A percentile compares a stretch with the other conserved stretches of the same genome.
These are phyloP conservation scores for Synanthedon tipuliformis DNA, from an alignment of 2,888 invertebrate species.

Conservation along the genomic window DNA sequence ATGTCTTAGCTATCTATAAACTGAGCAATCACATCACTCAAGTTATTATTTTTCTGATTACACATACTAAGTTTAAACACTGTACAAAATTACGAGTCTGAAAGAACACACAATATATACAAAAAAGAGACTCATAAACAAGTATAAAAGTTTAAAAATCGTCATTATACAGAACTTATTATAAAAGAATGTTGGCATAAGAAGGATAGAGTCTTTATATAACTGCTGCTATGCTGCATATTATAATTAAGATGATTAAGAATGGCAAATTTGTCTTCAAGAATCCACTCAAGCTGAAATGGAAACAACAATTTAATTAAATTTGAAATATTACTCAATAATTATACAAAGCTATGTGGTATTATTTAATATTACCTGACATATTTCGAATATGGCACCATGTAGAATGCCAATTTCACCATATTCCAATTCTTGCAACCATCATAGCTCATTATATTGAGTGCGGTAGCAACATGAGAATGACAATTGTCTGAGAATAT, in stretches of 20 bases:
- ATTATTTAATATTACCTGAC: constrained; percentile 68
- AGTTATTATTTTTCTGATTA: too few relatives aligned
- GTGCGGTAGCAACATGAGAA: constrained; percentile 94
- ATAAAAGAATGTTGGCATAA: too few relatives aligned
- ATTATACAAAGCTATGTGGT: background rate
- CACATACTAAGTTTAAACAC: too few relatives aligned
- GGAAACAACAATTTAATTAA: constrained; percentile 1
- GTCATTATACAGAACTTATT: too few relatives aligned
- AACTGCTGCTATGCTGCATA: constrained; percentile 37
- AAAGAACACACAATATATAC: background rate
- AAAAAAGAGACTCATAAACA: background rate
- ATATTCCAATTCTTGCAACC: constrained; percentile 88
- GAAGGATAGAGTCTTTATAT: constrained; percentile 20
- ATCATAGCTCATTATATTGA: constrained; percentile 91
- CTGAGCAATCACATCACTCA: too few relatives aligned
- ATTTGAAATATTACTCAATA: too few relatives aligned
- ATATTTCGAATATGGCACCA: constrained; percentile 80
- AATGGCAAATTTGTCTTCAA: constrained; percentile 91
- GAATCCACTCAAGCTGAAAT: constrained; percentile 73
- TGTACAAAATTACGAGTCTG: too few relatives aligned
- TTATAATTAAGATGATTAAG: constrained; percentile 56
- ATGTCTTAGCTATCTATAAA: too few relatives aligned
- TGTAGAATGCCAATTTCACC: constrained; percentile 85
- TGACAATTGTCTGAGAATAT: constrained; percentile 98
- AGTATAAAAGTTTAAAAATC: background rate